Conservation (phyloP, 2,797 vertebrate genomes). For the Antrozous pallidus region DNA sequence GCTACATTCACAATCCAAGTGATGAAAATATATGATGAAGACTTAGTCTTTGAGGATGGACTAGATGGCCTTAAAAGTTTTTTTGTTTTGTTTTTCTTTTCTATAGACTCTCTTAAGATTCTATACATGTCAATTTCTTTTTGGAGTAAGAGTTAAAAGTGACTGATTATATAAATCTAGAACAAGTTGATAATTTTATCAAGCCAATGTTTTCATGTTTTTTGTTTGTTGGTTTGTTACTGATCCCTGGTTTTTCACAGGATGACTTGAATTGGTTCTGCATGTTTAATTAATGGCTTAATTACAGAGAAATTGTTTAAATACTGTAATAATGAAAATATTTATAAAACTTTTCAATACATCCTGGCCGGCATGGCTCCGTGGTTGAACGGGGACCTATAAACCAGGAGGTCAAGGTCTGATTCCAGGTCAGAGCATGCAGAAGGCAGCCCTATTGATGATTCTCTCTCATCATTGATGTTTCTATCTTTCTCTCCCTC, state of each 20-base stretch:
- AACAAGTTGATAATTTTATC: neutral
- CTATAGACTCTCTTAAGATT: neutral
- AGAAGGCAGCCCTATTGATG: too few relatives aligned
- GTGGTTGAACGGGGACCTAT: accelerated
- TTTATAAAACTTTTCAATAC: neutral
- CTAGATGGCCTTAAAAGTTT: neutral
- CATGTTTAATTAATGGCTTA: neutral
- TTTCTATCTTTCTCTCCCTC: too few relatives aligned
- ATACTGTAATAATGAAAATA: neutral
- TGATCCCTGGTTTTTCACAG: neutral
- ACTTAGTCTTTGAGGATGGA: neutral
- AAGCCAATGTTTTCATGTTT: neutral
- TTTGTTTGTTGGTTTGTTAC: neutral
- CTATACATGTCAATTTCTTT: neutral
- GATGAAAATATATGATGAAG: neutral
- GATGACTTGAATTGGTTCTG: neutral
- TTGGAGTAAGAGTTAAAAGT: conserved; percentile 20
- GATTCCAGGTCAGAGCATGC: too few relatives aligned
- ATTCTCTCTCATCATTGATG: too few relatives aligned
- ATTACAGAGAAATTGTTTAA: neutral
- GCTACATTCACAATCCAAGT: neutral
- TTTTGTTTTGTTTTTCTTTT: neutral
- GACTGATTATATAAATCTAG: neutral
- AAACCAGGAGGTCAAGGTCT: too few relatives aligned
- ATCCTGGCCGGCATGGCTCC: too few relatives aligned